These are phyloP conservation scores for Eristalinus aeneus DNA, from an alignment of 2,888 invertebrate genomes.

Conservation along the genomic window DNA sequence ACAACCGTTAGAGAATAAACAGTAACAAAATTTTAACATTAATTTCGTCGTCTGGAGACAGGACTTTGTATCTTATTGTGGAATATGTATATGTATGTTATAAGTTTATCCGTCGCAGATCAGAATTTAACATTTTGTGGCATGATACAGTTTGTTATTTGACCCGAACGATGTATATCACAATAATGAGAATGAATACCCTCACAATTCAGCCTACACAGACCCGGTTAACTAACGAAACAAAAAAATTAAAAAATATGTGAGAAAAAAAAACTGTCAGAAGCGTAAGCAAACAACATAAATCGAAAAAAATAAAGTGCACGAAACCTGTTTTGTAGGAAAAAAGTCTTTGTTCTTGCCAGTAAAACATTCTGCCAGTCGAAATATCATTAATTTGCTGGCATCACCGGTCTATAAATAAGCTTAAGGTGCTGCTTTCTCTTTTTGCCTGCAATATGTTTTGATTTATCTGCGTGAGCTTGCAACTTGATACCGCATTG, in stretches of 20 bases:
- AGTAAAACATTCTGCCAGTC: neutral
- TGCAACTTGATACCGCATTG: conserved; percentile 4
- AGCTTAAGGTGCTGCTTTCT: neutral
- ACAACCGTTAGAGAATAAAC: too few species aligned
- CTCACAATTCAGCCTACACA: neutral
- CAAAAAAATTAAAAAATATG: too few species aligned
- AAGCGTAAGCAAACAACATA: neutral
- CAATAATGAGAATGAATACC: too few species aligned
- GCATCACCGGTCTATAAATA: neutral
- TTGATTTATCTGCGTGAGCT: neutral
- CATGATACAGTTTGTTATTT: too few species aligned
- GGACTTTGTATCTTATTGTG: too few species aligned
- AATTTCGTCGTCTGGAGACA: too few species aligned
- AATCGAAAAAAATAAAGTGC: neutral
- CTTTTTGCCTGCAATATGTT: neutral
- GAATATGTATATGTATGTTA: too few species aligned
- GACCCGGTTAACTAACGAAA: too few species aligned
- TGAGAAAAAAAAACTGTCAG: neutral
- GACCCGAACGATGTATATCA: too few species aligned
- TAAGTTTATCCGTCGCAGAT: too few species aligned
- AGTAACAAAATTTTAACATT: too few species aligned
- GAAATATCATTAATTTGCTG: neutral
- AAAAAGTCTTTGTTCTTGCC: neutral
- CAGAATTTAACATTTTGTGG: too few species aligned
- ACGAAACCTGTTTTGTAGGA: neutral